Evolutionary conservation across 2,113 vertebrate genomes (phyloP).

Genomic region (Promerops cafer): DNA sequence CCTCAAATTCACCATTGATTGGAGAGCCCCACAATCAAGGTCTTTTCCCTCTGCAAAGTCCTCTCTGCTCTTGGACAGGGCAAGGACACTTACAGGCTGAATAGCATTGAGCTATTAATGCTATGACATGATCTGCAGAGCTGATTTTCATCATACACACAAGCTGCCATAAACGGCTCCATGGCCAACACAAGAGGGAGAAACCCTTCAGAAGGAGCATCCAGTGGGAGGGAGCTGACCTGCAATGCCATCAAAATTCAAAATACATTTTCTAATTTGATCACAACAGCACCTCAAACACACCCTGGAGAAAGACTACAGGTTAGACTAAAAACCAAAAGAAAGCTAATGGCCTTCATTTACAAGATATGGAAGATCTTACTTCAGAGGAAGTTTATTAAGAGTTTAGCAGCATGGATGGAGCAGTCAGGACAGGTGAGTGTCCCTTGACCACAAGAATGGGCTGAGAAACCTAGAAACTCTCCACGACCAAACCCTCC

Average conservation of each 20-base stretch:
- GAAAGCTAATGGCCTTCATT: neutral
- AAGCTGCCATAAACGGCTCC: neutral
- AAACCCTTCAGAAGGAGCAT: neutral
- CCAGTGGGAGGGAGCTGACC: neutral
- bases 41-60: neutral
- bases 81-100: neutral
- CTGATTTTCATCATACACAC: rapidly evolving
- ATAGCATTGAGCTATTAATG: neutral
- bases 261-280: neutral
- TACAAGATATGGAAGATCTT: neutral
- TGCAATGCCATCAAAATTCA: neutral
- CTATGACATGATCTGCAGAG: neutral
- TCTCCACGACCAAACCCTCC: neutral
- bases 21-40: neutral
- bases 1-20: neutral
- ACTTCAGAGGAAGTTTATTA: neutral
- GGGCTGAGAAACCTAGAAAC: neutral
- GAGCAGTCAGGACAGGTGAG: neutral
- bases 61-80: neutral
- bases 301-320: neutral
- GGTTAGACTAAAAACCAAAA: neutral
- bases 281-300: neutral
- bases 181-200: rapidly evolving
- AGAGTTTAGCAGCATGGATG: neutral
- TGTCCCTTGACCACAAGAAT: neutral